phyloP scores from a whole-genome alignment of 2,888 invertebrate species.

The Deilephila elpenor region DNA sequence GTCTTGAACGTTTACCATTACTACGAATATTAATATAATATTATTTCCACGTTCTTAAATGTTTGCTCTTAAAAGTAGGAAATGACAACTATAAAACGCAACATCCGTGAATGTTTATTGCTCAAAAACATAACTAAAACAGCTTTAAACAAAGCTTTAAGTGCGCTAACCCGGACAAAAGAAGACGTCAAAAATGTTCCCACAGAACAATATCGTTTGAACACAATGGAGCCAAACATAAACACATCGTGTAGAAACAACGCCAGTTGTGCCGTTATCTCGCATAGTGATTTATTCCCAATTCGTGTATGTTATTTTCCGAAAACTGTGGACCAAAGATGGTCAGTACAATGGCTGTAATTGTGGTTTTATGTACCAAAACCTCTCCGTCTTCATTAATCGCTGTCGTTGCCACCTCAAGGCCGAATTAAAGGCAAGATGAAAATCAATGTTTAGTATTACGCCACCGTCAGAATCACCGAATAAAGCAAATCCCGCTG shows the following conservation, averaged over 20 bases:
- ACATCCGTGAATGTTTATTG: background rate
- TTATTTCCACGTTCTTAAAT: background rate
- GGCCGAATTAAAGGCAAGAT: constrained; percentile 11
- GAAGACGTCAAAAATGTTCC: constrained; percentile 13
- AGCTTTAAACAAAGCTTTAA: background rate
- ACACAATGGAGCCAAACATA: constrained; percentile 6
- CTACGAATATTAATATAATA: too few species aligned
- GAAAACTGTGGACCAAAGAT: background rate
- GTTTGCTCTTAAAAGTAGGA: background rate
- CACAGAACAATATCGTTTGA: constrained; percentile 9
- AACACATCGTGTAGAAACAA: background rate
- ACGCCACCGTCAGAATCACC: background rate
- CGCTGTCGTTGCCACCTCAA: constrained; percentile 11
- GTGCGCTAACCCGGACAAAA: background rate
- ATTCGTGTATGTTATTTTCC: background rate
- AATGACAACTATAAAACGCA: background rate
- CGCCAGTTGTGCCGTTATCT: background rate
- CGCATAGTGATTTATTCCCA: background rate
- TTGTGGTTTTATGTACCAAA: background rate
- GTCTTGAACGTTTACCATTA: too few species aligned
- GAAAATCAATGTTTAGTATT: constrained; percentile 18
- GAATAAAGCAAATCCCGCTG: background rate
- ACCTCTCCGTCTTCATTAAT: constrained; percentile 12
- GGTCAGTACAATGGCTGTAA: background rate
- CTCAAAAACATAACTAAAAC: constrained; percentile 2